Evolutionary conservation across 1,140 invertebrate species (phyloP).

Genomic region (Nymphalis io): DNA sequence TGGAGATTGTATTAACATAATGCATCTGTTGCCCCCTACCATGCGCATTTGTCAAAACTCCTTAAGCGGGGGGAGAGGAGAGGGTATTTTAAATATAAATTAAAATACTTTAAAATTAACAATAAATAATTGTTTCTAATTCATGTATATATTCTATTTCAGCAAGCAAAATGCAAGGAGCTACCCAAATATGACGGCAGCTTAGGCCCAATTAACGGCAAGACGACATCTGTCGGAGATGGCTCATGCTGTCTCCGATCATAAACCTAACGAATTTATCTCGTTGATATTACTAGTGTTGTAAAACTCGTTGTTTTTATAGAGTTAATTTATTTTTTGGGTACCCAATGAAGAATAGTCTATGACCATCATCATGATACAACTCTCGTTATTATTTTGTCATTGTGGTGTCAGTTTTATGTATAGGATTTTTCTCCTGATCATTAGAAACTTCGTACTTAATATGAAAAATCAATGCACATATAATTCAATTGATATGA

Average conservation of each 20-base stretch:
- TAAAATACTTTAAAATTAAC: too few relatives aligned
- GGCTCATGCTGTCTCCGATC: constrained; percentile 82
- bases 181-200: constrained; percentile 87
- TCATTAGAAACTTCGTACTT: too few relatives aligned
- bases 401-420: background rate
- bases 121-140: background rate
- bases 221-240: constrained; percentile 85
- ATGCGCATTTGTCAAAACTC: too few relatives aligned
- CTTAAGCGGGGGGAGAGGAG: too few relatives aligned
- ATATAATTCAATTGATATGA: too few relatives aligned
- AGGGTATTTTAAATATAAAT: too few relatives aligned
- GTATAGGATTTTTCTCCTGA: too few relatives aligned
- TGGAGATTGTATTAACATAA: too few relatives aligned
- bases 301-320: constrained; percentile 3
- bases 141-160: constrained; percentile 53
- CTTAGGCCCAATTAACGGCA: constrained; percentile 86
- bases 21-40: too few relatives aligned
- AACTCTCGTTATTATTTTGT: background rate
- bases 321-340: constrained; percentile 24
- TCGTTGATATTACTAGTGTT: constrained; percentile 39
- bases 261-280: constrained; percentile 58
- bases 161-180: constrained; percentile 90
- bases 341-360: background rate
- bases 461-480: too few relatives aligned
- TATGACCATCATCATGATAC: background rate